A percentile compares a stretch with the other conserved stretches of the same genome.
Evolutionary conservation across 2,888 invertebrate genomes (phyloP).

Genomic region (Limnephilus rhombicus): DNA sequence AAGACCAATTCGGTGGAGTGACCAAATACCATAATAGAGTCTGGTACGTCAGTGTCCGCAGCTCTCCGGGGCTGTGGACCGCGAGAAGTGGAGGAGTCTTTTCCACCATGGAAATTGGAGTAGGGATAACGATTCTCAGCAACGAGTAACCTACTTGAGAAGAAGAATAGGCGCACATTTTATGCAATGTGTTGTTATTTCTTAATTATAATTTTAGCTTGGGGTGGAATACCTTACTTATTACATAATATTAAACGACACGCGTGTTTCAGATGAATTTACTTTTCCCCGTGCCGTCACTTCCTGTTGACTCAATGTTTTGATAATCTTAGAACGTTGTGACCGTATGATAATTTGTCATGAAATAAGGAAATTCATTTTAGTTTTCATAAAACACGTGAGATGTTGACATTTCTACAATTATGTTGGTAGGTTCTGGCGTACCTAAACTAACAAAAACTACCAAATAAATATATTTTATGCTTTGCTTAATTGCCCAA

Average conservation of each 20-base stretch:
- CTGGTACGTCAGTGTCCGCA: too few relatives aligned
- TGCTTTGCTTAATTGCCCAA: too few relatives aligned
- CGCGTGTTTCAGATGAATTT: not conserved
- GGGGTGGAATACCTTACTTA: not conserved
- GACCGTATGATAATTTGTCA: not conserved
- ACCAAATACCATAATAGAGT: too few relatives aligned
- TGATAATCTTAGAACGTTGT: not conserved
- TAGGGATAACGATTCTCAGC: too few relatives aligned
- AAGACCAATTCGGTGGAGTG: too few relatives aligned
- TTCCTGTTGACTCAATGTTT: not conserved
- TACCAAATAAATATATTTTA: too few relatives aligned
- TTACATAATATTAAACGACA: not conserved
- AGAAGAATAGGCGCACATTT: not conserved
- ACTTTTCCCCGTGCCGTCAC: not conserved
- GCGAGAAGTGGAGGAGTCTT: too few relatives aligned
- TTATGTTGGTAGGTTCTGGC: not conserved
- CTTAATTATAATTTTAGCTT: not conserved
- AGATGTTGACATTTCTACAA: not conserved
- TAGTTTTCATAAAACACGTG: not conserved
- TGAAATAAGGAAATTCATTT: not conserved
- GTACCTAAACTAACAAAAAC: too few relatives aligned
- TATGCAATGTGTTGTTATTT: not conserved
- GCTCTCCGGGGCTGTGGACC: too few relatives aligned
- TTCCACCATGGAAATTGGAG: too few relatives aligned
- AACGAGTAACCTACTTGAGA: too few relatives aligned